A percentile compares a stretch with the other conserved stretches of the same genome.
phyloP scores from a whole-genome alignment of 92 coral and sea anemone genomes.

The Parazoanthus darwini region DNA sequence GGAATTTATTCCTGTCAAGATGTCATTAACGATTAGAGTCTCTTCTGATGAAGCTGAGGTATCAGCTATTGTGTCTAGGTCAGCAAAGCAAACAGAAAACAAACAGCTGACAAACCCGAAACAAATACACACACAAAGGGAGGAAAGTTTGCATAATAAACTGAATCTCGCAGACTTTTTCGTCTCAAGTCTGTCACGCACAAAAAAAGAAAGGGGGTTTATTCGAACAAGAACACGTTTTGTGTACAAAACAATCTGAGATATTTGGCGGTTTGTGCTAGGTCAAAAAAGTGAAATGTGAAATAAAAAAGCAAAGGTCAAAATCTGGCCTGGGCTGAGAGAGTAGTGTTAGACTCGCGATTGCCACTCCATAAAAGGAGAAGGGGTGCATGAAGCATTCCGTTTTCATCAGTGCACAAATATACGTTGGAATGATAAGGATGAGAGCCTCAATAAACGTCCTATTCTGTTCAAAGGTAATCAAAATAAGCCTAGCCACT shows the following conservation, averaged over 20 bases:
- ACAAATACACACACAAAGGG: not conserved
- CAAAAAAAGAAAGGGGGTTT: not conserved
- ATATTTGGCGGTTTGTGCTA: not conserved
- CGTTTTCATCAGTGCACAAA: not conserved
- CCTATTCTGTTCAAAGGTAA: not conserved
- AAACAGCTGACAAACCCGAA: not conserved
- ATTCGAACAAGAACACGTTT: not conserved
- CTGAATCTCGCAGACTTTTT: not conserved
- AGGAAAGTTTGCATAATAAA: constrained; percentile 13
- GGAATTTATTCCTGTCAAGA: not conserved
- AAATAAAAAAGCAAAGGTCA: not conserved
- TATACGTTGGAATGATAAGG: constrained; percentile 17
- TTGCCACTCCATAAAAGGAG: constrained; percentile 34
- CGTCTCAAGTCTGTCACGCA: constrained; percentile 15
- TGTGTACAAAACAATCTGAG: not conserved
- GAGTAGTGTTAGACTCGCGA: not conserved
- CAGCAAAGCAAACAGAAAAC: not conserved
- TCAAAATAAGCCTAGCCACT: not conserved
- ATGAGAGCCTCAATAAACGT: not conserved
- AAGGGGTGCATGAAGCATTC: not conserved
- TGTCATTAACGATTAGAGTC: constrained; percentile 18
- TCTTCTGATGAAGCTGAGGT: not conserved
- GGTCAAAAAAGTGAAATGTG: constrained; percentile 1
- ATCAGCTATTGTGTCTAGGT: constrained; percentile 9
- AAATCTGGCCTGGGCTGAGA: not conserved